These are phyloP conservation scores for Rhinophrynus dorsalis DNA, from an alignment of 2,797 vertebrate genomes.

Conservation along the genomic window DNA sequence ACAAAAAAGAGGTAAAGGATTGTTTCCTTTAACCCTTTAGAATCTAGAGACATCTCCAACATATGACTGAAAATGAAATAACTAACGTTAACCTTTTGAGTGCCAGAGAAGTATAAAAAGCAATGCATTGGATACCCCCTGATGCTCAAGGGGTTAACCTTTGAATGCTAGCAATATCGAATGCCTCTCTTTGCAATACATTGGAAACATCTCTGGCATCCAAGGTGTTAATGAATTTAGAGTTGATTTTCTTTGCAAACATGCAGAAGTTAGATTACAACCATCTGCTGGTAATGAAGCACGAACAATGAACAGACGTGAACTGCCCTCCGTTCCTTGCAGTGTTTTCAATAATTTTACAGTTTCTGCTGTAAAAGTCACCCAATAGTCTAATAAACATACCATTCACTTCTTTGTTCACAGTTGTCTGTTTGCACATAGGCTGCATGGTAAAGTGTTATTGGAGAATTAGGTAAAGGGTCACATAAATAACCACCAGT, in stretches of 20 bases:
- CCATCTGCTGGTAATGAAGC: slow-evolving; percentile 46
- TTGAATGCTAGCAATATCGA: no score
- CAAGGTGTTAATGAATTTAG: no score
- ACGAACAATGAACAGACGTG: slow-evolving; percentile 33
- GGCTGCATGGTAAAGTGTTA: slow-evolving; percentile 25
- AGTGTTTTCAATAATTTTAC: slow-evolving; percentile 39
- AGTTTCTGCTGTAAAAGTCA: slow-evolving; percentile 27
- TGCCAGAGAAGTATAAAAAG: no score
- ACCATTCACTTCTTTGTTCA: slow-evolving; percentile 9
- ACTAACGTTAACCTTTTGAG: no score
- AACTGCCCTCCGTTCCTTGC: slow-evolving; percentile 18
- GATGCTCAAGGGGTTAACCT: no score
- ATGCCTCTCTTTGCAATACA: no score
- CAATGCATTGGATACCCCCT: no score
- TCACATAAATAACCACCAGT: slow-evolving; percentile 23
- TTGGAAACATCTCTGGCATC: no score
- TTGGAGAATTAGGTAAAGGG: slow-evolving; percentile 11
- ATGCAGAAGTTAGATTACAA: slow-evolving; percentile 23
- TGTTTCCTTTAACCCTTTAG: no score
- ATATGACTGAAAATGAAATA: no score
- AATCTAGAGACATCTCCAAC: no score
- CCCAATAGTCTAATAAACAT: slow-evolving; percentile 30
- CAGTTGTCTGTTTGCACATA: slow-evolving; percentile 23
- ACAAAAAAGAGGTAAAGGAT: no score
- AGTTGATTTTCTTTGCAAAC: slow-evolving; percentile 20